Evolutionary conservation across 2,888 invertebrate genomes (phyloP).

Genomic region (Fabriciana adippe): DNA sequence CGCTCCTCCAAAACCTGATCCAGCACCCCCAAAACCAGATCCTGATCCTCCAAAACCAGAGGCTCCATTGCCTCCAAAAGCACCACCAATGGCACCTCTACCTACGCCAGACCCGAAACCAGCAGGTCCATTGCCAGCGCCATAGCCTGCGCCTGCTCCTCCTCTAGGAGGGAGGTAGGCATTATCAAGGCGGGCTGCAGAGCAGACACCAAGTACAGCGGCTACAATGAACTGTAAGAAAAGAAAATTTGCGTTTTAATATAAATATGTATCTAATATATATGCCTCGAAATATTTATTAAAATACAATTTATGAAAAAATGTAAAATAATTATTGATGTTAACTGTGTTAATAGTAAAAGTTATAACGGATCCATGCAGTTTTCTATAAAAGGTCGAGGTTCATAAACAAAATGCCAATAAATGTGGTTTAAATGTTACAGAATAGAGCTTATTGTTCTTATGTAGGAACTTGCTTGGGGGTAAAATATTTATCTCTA

Average conservation of each 20-base stretch:
- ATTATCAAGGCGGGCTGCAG: slow-evolving; percentile 76
- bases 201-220: slow-evolving; percentile 70
- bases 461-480: slow-evolving; percentile 26
- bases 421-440: slow-evolving; percentile 28
- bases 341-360: not conserved
- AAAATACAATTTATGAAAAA: not conserved
- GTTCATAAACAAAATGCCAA: slow-evolving; percentile 26
- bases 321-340: not conserved
- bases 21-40: slow-evolving; percentile 34
- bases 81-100: slow-evolving; percentile 41
- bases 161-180: slow-evolving; percentile 78
- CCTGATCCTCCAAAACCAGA: slow-evolving; percentile 42
- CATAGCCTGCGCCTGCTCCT: slow-evolving; percentile 68
- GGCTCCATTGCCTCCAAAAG: slow-evolving; percentile 28
- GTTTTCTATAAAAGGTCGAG: slow-evolving; percentile 30
- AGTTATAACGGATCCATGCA: slow-evolving; percentile 12
- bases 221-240: slow-evolving; percentile 67
- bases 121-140: slow-evolving; percentile 52
- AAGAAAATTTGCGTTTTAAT: not conserved
- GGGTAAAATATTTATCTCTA: slow-evolving; percentile 22
- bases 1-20: slow-evolving; percentile 35
- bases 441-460: slow-evolving; percentile 23
- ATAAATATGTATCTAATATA: too few relatives aligned
- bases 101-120: slow-evolving; percentile 43
- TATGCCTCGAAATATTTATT: not conserved